Evolutionary conservation across 1,140 invertebrate genomes (phyloP).

Genomic region (Stegodyphus mimosarum): DNA sequence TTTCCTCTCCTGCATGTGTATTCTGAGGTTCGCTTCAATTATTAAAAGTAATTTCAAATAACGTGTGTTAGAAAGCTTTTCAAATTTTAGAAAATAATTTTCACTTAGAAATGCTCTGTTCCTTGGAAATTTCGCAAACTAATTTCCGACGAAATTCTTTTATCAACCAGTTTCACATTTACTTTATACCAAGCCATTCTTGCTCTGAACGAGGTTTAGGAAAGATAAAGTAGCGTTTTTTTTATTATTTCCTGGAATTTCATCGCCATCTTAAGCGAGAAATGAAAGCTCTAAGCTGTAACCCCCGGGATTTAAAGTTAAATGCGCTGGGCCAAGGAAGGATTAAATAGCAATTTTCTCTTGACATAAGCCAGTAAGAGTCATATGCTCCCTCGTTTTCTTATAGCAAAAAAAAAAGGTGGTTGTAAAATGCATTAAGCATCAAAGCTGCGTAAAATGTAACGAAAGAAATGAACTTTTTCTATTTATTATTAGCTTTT

Average conservation of each 20-base stretch:
- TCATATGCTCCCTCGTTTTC: background rate
- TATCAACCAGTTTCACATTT: no score
- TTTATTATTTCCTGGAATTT: background rate
- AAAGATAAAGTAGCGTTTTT: background rate
- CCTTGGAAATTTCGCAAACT: no score
- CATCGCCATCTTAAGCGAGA: slow-evolving; percentile 24
- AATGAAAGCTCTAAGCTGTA: slow-evolving; percentile 14
- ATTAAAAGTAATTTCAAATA: no score
- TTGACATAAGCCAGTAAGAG: slow-evolving; percentile 3
- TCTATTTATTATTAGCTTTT: no score
- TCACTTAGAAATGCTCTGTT: no score
- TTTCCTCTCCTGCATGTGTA: no score
- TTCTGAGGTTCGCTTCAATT: no score
- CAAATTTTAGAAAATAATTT: no score
- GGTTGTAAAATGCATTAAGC: slow-evolving; percentile 7
- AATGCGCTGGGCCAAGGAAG: background rate
- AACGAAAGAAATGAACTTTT: background rate
- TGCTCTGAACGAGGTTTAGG: no score
- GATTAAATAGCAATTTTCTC: slow-evolving; percentile 43
- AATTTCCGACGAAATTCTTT: no score
- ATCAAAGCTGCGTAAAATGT: background rate
- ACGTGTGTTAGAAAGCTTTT: no score
- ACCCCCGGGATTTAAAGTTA: slow-evolving; percentile 11
- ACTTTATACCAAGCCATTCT: no score
- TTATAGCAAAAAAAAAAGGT: background rate